phyloP scores from a whole-genome alignment of 2,888 invertebrate genomes.

The Cryptophagus acutangulus region DNA sequence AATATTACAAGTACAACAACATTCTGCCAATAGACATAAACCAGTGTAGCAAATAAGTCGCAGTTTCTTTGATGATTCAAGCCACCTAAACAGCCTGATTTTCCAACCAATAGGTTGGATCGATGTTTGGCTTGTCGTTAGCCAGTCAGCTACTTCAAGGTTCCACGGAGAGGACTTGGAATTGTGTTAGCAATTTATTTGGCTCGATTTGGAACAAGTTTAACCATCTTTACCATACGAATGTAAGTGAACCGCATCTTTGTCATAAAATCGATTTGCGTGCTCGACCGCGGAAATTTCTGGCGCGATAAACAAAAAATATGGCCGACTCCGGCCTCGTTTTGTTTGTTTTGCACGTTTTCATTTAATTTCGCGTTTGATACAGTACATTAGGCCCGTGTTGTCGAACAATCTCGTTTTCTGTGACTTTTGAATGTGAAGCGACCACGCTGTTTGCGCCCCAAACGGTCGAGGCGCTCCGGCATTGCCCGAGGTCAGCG shows the following conservation, averaged over 20 bases:
- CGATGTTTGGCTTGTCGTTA: slow-evolving; percentile 65
- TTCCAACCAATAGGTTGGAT: slow-evolving; percentile 54
- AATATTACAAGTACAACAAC: too few relatives aligned
- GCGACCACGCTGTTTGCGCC: too few relatives aligned
- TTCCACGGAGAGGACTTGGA: slow-evolving; percentile 66
- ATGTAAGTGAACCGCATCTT: slow-evolving; percentile 43
- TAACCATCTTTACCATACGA: slow-evolving; percentile 40
- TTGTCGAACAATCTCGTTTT: too few relatives aligned
- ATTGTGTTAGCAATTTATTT: slow-evolving; percentile 46
- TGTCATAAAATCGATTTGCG: slow-evolving; percentile 3
- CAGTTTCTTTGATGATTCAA: too few relatives aligned
- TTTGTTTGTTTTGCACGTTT: too few relatives aligned
- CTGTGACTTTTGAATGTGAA: too few relatives aligned
- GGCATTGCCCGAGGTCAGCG: too few relatives aligned
- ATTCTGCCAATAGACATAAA: too few relatives aligned
- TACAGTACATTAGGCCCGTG: too few relatives aligned
- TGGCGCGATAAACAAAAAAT: slow-evolving; percentile 28
- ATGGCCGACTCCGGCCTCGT: slow-evolving; percentile 28
- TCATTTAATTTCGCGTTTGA: too few relatives aligned
- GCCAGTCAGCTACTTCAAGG: slow-evolving; percentile 62
- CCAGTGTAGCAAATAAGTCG: too few relatives aligned
- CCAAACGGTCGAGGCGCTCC: too few relatives aligned
- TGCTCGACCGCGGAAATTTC: slow-evolving; percentile 1
- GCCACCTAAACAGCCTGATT: slow-evolving; percentile 34
- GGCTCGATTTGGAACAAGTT: slow-evolving; percentile 55